Evolutionary conservation across 2,113 vertebrate species (phyloP).

Genomic region (Pterocles burchelli): DNA sequence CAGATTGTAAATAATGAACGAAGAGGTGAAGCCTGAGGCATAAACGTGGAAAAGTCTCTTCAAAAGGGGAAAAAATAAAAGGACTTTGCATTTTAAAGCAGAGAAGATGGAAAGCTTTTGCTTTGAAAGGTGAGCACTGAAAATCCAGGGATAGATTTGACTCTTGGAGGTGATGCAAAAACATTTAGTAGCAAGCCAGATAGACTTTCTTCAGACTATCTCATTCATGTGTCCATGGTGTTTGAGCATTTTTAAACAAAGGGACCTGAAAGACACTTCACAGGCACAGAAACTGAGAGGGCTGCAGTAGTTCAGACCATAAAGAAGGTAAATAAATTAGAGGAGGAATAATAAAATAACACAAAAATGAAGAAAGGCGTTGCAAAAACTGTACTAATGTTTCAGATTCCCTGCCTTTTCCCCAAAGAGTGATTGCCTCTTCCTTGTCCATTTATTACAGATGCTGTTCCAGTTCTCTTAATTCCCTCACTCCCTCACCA

Average conservation of each 20-base stretch:
- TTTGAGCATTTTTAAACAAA: not conserved
- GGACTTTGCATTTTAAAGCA: not conserved
- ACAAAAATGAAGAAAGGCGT: not conserved
- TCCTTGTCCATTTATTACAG: not conserved
- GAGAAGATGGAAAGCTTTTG: not conserved
- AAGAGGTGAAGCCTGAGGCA: not conserved
- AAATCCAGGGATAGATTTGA: not conserved
- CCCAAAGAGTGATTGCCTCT: not conserved
- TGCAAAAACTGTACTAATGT: not conserved
- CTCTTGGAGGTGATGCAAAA: not conserved
- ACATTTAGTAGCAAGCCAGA: not conserved
- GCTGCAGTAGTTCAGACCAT: not conserved
- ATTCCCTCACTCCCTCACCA: accelerated
- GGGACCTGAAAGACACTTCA: not conserved
- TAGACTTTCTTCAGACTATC: not conserved
- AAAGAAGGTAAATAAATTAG: not conserved
- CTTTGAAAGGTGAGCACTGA: not conserved
- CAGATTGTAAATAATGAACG: not conserved
- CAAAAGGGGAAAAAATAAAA: not conserved
- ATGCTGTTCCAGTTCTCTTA: not conserved
- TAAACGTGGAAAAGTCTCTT: accelerated
- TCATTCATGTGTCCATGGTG: not conserved
- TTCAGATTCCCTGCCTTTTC: not conserved
- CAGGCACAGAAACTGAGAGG: not conserved
- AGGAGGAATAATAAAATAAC: not conserved